A percentile compares a stretch with the other conserved stretches of the same genome.
phyloP scores from a whole-genome alignment of 2,888 invertebrate genomes.

The Drosophila pseudotakahashii region DNA sequence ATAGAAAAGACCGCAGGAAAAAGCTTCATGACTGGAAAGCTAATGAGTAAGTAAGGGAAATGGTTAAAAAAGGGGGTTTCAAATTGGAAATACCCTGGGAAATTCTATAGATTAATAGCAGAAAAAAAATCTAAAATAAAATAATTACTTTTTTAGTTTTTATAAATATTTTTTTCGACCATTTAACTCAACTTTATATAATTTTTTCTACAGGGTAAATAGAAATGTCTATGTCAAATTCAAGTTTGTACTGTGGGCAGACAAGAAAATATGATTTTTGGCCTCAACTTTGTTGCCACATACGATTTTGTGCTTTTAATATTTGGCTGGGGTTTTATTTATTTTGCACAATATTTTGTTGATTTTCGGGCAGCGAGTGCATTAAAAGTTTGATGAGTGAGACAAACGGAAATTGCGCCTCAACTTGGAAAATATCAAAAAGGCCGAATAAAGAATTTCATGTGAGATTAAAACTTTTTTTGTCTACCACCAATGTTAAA shows the following conservation, averaged over 20 bases:
- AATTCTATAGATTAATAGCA: neutral
- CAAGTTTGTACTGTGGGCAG: conserved; percentile 58
- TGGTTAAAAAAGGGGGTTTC: neutral
- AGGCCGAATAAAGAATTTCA: neutral
- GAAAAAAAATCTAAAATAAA: too few relatives aligned
- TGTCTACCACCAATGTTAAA: neutral
- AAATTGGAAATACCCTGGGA: conserved; percentile 3
- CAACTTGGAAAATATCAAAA: conserved; percentile 11
- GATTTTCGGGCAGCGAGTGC: conserved; percentile 45
- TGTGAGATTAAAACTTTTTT: neutral
- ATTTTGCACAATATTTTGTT: conserved; percentile 50
- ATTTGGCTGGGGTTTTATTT: conserved; percentile 41
- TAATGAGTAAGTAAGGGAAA: conserved; percentile 17
- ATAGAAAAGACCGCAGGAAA: conserved; percentile 24
- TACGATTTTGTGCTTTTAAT: conserved; percentile 34
- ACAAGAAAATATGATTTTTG: conserved; percentile 39
- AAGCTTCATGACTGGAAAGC: conserved; percentile 40
- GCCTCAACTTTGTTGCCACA: conserved; percentile 16
- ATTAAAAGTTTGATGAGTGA: conserved; percentile 18
- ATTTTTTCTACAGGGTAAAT: conserved; percentile 11
- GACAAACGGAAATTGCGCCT: conserved; percentile 54
- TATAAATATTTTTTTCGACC: too few relatives aligned
- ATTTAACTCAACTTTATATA: too few relatives aligned
- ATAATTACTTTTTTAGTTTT: too few relatives aligned
- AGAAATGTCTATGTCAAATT: conserved; percentile 29